A percentile compares a stretch with the other conserved stretches of the same genome.
phyloP scores from a whole-genome alignment of 2,888 invertebrate genomes.

The Conistra vaccinii region DNA sequence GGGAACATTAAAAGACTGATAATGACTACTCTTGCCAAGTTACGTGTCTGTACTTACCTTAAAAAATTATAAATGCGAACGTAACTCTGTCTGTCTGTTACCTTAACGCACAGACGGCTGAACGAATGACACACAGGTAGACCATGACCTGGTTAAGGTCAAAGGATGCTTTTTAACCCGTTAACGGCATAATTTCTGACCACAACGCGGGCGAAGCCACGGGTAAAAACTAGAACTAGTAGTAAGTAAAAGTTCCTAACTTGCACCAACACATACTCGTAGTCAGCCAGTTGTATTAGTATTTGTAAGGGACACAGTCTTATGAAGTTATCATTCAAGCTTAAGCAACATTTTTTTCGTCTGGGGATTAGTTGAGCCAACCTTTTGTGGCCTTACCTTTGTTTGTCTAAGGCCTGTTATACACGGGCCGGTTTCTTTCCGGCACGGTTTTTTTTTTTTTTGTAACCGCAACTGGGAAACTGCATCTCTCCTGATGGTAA shows the following conservation, averaged over 20 bases:
- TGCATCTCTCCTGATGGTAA: too few relatives aligned
- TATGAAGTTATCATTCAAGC: slow-evolving; percentile 70
- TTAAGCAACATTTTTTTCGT: slow-evolving; percentile 62
- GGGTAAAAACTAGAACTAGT: background rate
- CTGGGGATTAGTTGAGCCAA: slow-evolving; percentile 49
- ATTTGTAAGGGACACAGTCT: slow-evolving; percentile 62
- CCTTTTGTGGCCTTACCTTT: slow-evolving; percentile 51
- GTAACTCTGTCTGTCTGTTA: too few relatives aligned
- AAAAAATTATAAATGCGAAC: too few relatives aligned
- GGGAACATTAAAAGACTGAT: too few relatives aligned
- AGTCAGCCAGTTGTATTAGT: slow-evolving; percentile 56
- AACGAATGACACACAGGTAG: too few relatives aligned
- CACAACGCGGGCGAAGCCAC: background rate
- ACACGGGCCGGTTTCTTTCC: too few relatives aligned
- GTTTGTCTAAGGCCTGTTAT: slow-evolving; percentile 41
- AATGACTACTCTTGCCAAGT: too few relatives aligned
- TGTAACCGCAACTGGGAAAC: too few relatives aligned
- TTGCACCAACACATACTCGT: slow-evolving; percentile 37
- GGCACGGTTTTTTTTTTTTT: too few relatives aligned
- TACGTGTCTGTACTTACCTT: too few relatives aligned
- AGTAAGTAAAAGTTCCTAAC: slow-evolving; percentile 1
- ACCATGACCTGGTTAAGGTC: too few relatives aligned
- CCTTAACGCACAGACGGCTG: too few relatives aligned
- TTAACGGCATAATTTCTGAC: background rate
- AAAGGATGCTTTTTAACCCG: background rate